Evolutionary conservation across 2,888 invertebrate genomes (phyloP), one percentile per base, ranked within the genome.

Genomic region (Blera fallax): DNA sequence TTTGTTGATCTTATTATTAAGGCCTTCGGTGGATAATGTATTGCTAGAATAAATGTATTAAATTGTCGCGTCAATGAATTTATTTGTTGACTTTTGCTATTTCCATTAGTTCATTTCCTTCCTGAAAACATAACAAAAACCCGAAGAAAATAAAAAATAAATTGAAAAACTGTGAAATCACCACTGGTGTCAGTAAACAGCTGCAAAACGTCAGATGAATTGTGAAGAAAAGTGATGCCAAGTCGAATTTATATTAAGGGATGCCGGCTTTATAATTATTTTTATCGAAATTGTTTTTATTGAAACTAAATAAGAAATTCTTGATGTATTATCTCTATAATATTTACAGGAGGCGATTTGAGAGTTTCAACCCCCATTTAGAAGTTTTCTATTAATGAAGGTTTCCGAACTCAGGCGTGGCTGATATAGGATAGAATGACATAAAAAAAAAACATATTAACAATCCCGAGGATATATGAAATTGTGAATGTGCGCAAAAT

Each of bases 141-240:
- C 1, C 18, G 3, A 29, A 11, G 29, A 78, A 65, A 65, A 34
- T 64, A 32, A 45, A 72, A 58, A 34, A 40, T 50, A 16, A 43
- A 40, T 50, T 29, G 40, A 73, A 50, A 45, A 34, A 62, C 32
- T 7, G 32, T 70, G 50, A 65, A 65, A 72, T 21, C 56, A 43
- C 24, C 10, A 29, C n/a, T 32, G 21, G 27, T 69, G 82, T 78
- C 79, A 78, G 74, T 60, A 73, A 73, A 60, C 79, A 83, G 72
- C 58, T 83, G 83, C 11, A 6, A 70, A 40, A 14, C 45, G 69
- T 34, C 78, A 78, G 24, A n/a, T 40, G 50, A 37, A 21, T 40
- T 48, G 37, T n/a, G 8, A 0, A 1, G 8, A 2, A 1, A 37
- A 81, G 77, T 82, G 77, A 70, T 78, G 52, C 82, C 82, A 82